Evolutionary conservation across 2,888 invertebrate species (phyloP).

Genomic region (Drosophila kokeensis): DNA sequence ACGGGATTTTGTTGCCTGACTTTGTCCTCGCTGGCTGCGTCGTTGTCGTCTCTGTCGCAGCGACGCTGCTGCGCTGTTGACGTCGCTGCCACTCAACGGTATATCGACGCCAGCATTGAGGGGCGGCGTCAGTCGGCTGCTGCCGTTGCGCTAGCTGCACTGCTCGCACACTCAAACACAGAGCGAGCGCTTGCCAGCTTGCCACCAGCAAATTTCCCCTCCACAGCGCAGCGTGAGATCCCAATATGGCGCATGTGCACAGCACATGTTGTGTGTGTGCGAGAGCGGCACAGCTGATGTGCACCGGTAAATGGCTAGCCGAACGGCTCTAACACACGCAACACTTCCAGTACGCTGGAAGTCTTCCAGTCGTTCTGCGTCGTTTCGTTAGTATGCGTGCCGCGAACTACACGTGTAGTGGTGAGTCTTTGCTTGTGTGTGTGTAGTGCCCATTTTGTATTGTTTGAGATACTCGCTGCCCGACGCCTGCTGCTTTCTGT

Average conservation of each 20-base stretch:
- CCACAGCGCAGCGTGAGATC: slow-evolving; percentile 19
- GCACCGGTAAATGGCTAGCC: slow-evolving; percentile 12
- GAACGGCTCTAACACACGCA: slow-evolving; percentile 40
- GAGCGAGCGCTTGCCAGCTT: slow-evolving; percentile 3
- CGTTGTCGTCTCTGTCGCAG: slow-evolving; percentile 8
- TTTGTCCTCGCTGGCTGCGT: slow-evolving; percentile 43
- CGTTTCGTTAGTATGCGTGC: slow-evolving; percentile 56
- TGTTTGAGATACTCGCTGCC: slow-evolving; percentile 36
- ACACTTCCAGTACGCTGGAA: slow-evolving; percentile 59
- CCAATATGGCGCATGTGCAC: slow-evolving; percentile 79
- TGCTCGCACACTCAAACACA: slow-evolving; percentile 30
- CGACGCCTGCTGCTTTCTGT: slow-evolving; percentile 4
- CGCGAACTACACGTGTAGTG: slow-evolving; percentile 30
- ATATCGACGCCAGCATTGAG: slow-evolving; percentile 58
- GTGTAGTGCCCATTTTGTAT: slow-evolving; percentile 70
- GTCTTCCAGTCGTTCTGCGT: slow-evolving; percentile 50
- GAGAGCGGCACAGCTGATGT: slow-evolving; percentile 45
- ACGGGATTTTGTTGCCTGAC: slow-evolving; percentile 39
- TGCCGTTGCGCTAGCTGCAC: slow-evolving; percentile 45
- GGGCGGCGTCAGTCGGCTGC: slow-evolving; percentile 62
- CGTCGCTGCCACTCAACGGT: slow-evolving; percentile 71
- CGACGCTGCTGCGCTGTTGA: slow-evolving; percentile 33
- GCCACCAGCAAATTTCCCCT: slow-evolving; percentile 54
- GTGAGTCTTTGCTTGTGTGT: slow-evolving; percentile 45
- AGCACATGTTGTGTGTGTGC: slow-evolving; percentile 3